phyloP scores from a whole-genome alignment of 2,797 vertebrate genomes.

The Calcarius lapponicus region DNA sequence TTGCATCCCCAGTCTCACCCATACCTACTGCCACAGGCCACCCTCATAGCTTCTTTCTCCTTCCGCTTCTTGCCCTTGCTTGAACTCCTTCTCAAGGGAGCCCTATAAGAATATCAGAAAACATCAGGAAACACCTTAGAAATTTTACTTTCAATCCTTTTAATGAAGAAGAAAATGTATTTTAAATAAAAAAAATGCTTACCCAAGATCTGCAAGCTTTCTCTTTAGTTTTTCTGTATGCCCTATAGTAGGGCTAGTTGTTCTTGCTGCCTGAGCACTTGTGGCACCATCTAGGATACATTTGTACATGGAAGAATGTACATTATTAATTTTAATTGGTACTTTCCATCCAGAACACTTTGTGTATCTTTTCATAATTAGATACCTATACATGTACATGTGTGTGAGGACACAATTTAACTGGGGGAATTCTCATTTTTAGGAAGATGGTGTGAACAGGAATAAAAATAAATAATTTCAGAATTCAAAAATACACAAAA shows the following conservation, averaged over 20 bases:
- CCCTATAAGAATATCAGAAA: constrained; percentile 70
- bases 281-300: constrained; percentile 75
- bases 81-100: constrained; percentile 75
- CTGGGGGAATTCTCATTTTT: not conserved
- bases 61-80: constrained; percentile 79
- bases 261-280: constrained; percentile 75
- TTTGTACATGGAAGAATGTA: constrained; percentile 56
- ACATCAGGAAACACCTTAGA: not conserved
- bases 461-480: not conserved
- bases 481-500: not conserved
- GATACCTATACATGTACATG: not conserved
- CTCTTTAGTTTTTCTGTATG: constrained; percentile 80
- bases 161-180: not conserved
- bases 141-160: not conserved
- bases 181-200: constrained; percentile 58
- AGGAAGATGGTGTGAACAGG: not conserved
- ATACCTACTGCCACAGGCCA: constrained; percentile 83
- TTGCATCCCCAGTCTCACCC: not conserved
- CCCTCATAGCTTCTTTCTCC: constrained; percentile 76
- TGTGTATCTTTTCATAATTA: not conserved
- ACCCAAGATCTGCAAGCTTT: constrained; percentile 82
- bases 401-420: not conserved
- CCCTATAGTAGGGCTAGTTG: constrained; percentile 69
- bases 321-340: constrained; percentile 48
- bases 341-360: not conserved